A percentile compares a stretch with the other conserved stretches of the same genome.
phyloP scores from a whole-genome alignment of 2,888 invertebrate species.

The Tromatobia lineatoria region DNA sequence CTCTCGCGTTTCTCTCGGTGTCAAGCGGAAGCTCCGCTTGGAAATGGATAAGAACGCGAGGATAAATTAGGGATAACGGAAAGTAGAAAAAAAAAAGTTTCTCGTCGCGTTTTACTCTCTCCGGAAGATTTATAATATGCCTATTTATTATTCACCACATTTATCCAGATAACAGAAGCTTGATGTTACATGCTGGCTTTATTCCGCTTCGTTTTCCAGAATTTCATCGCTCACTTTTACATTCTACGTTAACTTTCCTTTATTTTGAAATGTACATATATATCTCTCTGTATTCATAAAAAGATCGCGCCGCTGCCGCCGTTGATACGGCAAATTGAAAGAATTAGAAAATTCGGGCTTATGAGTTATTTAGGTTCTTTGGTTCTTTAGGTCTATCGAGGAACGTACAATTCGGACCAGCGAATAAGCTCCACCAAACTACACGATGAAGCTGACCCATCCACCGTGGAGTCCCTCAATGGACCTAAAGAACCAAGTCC shows the following conservation, averaged over 20 bases:
- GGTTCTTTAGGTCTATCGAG: too few species aligned
- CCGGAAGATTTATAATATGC: constrained; percentile 53
- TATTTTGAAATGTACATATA: constrained; percentile 16
- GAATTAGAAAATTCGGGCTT: too few species aligned
- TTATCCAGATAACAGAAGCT: constrained; percentile 50
- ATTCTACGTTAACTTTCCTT: constrained; percentile 11
- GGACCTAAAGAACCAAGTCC: too few species aligned
- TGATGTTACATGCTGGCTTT: constrained; percentile 33
- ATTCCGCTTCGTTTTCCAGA: constrained; percentile 62
- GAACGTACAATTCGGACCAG: too few species aligned
- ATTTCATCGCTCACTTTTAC: constrained; percentile 61
- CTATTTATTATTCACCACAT: constrained; percentile 61
- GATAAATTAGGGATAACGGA: constrained; percentile 34
- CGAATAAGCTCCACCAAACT: too few species aligned
- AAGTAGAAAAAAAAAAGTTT: constrained; percentile 42
- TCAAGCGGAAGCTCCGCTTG: not conserved
- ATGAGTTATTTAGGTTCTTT: too few species aligned
- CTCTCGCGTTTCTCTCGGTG: constrained; percentile 2
- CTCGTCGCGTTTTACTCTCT: constrained; percentile 27
- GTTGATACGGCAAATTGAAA: too few species aligned
- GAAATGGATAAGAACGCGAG: constrained; percentile 27
- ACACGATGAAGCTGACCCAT: too few species aligned
- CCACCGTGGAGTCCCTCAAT: too few species aligned
- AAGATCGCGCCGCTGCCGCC: too few species aligned
- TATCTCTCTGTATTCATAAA: too few species aligned